These are phyloP conservation scores for Corynorhinus townsendii DNA, from an alignment of 2,113 vertebrate genomes.

Conservation along the genomic window DNA sequence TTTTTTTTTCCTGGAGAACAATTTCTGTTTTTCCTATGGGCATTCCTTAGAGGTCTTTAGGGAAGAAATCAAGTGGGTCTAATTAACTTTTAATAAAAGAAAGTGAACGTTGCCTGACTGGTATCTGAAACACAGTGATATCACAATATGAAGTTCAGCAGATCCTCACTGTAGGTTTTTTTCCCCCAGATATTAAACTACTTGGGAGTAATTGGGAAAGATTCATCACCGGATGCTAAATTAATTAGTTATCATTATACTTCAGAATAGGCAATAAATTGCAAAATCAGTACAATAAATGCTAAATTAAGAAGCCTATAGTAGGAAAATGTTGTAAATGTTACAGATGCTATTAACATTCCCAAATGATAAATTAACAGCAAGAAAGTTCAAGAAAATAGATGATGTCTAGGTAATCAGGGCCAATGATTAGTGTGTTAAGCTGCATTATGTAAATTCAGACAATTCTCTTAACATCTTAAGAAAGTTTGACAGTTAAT, in stretches of 20 bases:
- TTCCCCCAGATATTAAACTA: neutral
- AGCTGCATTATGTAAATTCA: neutral
- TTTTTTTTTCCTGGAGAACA: neutral
- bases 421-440: neutral
- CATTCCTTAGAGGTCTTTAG: neutral
- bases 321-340: conserved; percentile 3
- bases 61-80: conserved; percentile 25
- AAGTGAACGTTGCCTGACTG: neutral
- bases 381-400: conserved; percentile 17
- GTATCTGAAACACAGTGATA: neutral
- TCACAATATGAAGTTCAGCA: neutral
- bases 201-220: neutral
- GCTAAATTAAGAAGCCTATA: neutral
- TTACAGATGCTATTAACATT: conserved; percentile 11
- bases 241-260: neutral
- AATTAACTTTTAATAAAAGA: conserved; percentile 30
- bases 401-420: conserved; percentile 1
- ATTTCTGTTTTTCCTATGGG: neutral
- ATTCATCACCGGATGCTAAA: neutral
- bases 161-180: neutral
- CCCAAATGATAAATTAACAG: conserved; percentile 35
- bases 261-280: neutral
- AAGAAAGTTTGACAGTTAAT: neutral
- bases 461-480: neutral
- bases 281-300: neutral